A percentile compares a stretch with the other conserved stretches of the same genome.
phyloP scores from a whole-genome alignment of 2,888 invertebrate species.

The Netelia virgata region DNA sequence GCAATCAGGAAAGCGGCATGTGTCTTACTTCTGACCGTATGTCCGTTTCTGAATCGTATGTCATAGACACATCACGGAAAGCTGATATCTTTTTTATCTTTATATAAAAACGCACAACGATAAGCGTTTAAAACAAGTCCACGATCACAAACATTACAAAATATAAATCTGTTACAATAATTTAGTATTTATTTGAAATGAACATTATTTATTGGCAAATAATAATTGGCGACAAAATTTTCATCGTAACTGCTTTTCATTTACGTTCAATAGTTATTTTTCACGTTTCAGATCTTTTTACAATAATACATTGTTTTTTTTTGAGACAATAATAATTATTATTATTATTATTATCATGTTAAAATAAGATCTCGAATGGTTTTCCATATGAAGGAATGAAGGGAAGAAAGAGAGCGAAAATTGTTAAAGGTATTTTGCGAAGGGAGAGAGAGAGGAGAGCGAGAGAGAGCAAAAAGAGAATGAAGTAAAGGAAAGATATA shows the following conservation, averaged over 20 bases:
- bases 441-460: conserved; percentile 21
- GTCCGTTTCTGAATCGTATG: neutral
- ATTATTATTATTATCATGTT: neutral
- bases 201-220: too few relatives aligned
- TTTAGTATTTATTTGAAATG: too few relatives aligned
- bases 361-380: neutral
- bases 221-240: too few relatives aligned
- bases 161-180: too few relatives aligned
- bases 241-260: too few relatives aligned
- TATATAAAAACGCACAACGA: neutral
- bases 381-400: neutral
- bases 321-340: neutral
- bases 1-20: neutral
- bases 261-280: too few relatives aligned
- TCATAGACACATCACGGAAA: conserved; percentile 3
- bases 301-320: neutral
- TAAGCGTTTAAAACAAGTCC: neutral
- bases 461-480: conserved; percentile 62
- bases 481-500: conserved; percentile 61
- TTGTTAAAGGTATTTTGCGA: conserved; percentile 46
- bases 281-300: too few relatives aligned
- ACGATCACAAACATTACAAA: too few relatives aligned
- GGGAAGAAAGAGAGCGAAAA: conserved; percentile 64
- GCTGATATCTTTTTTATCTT: neutral
- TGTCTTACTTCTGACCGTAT: conserved; percentile 9